Conservation (phyloP, 2,888 invertebrate genomes). For the Cheilosia urbana region DNA sequence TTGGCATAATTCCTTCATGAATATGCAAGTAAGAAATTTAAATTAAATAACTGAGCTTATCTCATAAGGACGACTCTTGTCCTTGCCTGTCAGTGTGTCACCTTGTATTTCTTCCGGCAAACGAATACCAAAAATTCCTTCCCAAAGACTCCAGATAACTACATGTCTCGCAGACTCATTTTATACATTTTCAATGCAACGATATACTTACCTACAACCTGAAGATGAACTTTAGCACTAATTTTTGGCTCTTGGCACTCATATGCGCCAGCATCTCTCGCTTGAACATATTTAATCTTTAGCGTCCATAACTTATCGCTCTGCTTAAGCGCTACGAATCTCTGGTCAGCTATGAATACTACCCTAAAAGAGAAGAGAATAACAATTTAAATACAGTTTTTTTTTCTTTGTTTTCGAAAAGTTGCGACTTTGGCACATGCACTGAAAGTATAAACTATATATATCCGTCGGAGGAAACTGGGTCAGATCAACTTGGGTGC, state of each 20-base stretch:
- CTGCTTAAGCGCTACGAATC: conserved; percentile 91
- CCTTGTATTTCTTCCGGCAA: conserved; percentile 10
- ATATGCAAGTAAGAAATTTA: conserved; percentile 67
- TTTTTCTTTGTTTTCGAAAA: conserved; percentile 8
- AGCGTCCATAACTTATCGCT: conserved; percentile 89
- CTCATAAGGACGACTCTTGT: conserved; percentile 51
- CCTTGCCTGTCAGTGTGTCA: conserved; percentile 49
- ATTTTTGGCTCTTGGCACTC: conserved; percentile 98
- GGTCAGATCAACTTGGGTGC: conserved; percentile 58
- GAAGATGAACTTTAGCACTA: conserved; percentile 95
- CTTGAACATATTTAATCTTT: conserved; percentile 95
- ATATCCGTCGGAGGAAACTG: conserved; percentile 26
- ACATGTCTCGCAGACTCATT: not conserved
- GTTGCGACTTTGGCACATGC: conserved; percentile 65
- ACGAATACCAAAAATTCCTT: conserved; percentile 16
- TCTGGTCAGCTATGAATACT: conserved; percentile 95
- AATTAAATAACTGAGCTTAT: conserved; percentile 68
- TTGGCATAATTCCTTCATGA: conserved; percentile 65
- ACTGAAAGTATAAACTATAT: conserved; percentile 35
- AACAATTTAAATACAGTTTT: conserved; percentile 52
- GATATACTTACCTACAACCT: conserved; percentile 92
- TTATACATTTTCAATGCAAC: not conserved
- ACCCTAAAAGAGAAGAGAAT: conserved; percentile 81
- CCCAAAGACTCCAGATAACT: conserved; percentile 20
- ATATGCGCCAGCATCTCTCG: conserved; percentile 94